Percentiles rank a stretch among this genome's conserved stretches.
phyloP scores from a whole-genome alignment of 2,113 vertebrate genomes.

The Centropus bengalensis region DNA sequence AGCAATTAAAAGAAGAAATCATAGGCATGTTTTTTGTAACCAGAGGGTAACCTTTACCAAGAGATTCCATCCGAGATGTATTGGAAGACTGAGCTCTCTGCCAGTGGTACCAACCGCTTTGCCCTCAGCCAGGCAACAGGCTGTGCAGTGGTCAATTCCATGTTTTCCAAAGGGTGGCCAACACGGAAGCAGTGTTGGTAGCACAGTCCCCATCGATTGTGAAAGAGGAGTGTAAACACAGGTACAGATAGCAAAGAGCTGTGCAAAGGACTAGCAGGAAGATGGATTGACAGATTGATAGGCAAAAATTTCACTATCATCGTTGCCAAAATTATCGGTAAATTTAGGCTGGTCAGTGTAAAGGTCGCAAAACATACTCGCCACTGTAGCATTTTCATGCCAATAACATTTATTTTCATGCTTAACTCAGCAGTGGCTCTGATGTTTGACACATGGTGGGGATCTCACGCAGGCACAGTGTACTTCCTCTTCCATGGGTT shows the following conservation, averaged over 20 bases:
- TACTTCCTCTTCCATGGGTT: background rate
- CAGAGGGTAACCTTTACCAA: background rate
- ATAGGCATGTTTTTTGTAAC: background rate
- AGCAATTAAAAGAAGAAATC: background rate
- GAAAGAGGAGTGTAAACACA: background rate
- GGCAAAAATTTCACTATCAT: background rate
- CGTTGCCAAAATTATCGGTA: background rate
- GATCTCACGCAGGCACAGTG: background rate
- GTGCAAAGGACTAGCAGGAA: background rate
- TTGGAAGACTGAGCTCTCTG: background rate
- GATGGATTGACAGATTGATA: background rate
- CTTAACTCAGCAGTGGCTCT: background rate
- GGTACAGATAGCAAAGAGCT: background rate
- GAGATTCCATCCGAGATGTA: background rate
- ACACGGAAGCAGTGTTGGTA: rapidly evolving
- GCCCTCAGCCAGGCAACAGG: background rate
- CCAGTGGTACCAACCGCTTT: background rate
- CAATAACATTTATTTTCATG: background rate
- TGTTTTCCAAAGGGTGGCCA: rapidly evolving
- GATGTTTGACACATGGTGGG: background rate
- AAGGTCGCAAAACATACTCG: background rate
- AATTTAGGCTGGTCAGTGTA: background rate
- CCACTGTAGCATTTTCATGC: background rate
- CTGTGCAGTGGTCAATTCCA: rapidly evolving
- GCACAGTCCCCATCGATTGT: background rate